A percentile compares a stretch with the other conserved stretches of the same genome.
phyloP scores from a whole-genome alignment of 2,888 invertebrate species.

The Lasius fuliginosus region DNA sequence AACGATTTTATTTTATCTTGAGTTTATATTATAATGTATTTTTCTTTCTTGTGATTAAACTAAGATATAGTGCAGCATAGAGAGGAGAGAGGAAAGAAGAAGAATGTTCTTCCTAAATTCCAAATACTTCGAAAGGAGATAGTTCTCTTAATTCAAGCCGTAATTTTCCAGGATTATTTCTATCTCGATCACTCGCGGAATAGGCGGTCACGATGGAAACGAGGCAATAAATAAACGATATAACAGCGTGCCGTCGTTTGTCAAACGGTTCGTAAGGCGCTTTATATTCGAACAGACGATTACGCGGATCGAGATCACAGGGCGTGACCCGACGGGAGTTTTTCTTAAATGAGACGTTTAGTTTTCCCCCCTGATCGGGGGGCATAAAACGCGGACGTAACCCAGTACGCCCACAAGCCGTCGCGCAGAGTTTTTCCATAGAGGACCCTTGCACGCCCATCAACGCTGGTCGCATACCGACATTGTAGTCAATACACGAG shows the following conservation, averaged over 20 bases:
- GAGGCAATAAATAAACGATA: slow-evolving; percentile 38
- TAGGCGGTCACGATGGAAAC: background rate
- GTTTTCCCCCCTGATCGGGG: slow-evolving; percentile 49
- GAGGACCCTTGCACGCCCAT: slow-evolving; percentile 47
- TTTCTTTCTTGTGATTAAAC: background rate
- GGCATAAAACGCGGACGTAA: slow-evolving; percentile 49
- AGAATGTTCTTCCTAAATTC: background rate
- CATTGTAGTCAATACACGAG: slow-evolving; percentile 64
- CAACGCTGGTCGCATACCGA: slow-evolving; percentile 46
- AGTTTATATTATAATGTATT: background rate
- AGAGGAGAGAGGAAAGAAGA: background rate
- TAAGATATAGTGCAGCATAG: background rate
- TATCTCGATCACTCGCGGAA: background rate
- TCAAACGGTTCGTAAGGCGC: slow-evolving; percentile 32
- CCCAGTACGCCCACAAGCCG: slow-evolving; percentile 61
- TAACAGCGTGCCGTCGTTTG: slow-evolving; percentile 21
- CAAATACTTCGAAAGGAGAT: background rate
- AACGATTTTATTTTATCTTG: too few species aligned
- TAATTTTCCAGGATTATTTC: slow-evolving; percentile 1
- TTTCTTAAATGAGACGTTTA: slow-evolving; percentile 82
- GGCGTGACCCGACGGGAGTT: slow-evolving; percentile 72
- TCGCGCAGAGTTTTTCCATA: slow-evolving; percentile 16
- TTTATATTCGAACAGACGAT: slow-evolving; percentile 72
- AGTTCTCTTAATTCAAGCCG: background rate
- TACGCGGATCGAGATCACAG: slow-evolving; percentile 74